Base-by-base conservation (phyloP, 1,140 invertebrate species). In the Drosophila punjabiensis region DNA sequence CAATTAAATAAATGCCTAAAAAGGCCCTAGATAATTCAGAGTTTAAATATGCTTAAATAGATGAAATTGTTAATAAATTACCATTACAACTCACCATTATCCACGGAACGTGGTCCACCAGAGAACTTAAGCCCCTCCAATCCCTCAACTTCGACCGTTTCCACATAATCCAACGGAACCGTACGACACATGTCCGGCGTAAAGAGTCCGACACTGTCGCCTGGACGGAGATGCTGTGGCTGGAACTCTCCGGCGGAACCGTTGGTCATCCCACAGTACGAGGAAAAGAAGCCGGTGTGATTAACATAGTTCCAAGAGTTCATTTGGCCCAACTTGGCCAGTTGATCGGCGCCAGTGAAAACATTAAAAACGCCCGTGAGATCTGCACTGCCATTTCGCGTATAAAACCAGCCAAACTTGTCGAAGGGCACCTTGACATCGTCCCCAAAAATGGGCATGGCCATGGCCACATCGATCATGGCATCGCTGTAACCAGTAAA, bases 351-450 rank as follows among this genome's bases (percentile, higher is more conserved):
- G 0, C 96, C 96, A 0, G 96, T 97, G 30, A 94, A 95, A 92
- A 97, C 95, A 78, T 96, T 97, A 79, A 95, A 96, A 37, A 95
- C 93, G 0, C 97, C 97, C 16, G 97, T 96, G 28, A 95, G 95
- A 5, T 95, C 94, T 2, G 94, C 93, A 0, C 96, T 96, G 74
- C 95, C 96, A 78, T 97, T 98, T 91, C 96, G 96, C 95, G 95
- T 94, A 92, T 97, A 97, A 93, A 98, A 97, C 95, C 96, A 96
- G 32, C 96, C 97, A 92, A 98, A 97, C 81, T 94, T 95, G 85
- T 97, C 96, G 39, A 95, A 95, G 0, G 95, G 95, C 6, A 96
- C 95, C 3, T 95, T 94, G 1, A 93, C 83, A 0, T 92, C 89
- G n/a, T 88, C 89, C 0, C 91, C 92, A 20, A 93, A 93, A 16